Evolutionary conservation across 1,140 invertebrate species (phyloP).

Genomic region (Zelostemma sp.): DNA sequence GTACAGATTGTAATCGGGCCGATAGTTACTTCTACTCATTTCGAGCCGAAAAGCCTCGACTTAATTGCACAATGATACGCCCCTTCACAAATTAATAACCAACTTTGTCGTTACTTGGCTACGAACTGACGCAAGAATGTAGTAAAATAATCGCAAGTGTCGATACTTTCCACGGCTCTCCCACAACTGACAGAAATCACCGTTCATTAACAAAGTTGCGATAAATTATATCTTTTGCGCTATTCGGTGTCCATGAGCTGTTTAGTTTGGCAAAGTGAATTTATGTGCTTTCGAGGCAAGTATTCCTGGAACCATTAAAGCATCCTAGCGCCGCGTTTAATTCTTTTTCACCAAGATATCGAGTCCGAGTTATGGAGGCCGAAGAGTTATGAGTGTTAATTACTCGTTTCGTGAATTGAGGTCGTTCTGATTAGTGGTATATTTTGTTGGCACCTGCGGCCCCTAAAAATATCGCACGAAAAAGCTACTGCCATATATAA

Average conservation of each 20-base stretch:
- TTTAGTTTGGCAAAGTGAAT: conserved; percentile 41
- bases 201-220: conserved; percentile 28
- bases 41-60: conserved; percentile 22
- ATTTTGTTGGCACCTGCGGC: conserved; percentile 60
- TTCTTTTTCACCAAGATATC: conserved; percentile 46
- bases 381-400: conserved; percentile 63
- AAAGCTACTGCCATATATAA: conserved; percentile 34
- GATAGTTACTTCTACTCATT: conserved; percentile 48
- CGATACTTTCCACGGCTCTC: no score
- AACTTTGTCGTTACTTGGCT: no score
- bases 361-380: conserved; percentile 42
- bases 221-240: conserved; percentile 25
- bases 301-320: conserved; percentile 53
- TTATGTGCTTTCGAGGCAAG: conserved; percentile 50
- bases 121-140: no score
- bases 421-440: conserved; percentile 54
- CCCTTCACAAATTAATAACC: not conserved
- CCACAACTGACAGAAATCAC: conserved; percentile 11
- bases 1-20: conserved; percentile 47
- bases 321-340: conserved; percentile 42
- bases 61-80: conserved; percentile 49
- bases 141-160: no score
- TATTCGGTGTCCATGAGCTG: conserved; percentile 24
- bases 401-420: conserved; percentile 54
- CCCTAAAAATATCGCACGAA: conserved; percentile 40